These are phyloP conservation scores for Cylas formicarius DNA, from an alignment of 1,140 invertebrate genomes.

Conservation along the genomic window DNA sequence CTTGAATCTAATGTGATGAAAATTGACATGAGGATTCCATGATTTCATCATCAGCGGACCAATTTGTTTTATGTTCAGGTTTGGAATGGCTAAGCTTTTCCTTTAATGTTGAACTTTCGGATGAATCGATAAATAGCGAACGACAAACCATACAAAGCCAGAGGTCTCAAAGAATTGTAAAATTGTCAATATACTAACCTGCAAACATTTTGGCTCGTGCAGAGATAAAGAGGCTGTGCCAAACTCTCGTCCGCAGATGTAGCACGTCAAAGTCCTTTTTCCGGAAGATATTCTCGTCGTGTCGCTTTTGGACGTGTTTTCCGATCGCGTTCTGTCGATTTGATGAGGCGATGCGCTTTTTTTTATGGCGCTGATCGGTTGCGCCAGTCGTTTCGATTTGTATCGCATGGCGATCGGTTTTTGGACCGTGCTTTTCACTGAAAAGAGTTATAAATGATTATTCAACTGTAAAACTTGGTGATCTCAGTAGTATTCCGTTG, in stretches of 20 bases:
- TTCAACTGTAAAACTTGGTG: no score
- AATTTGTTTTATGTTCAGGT: no score
- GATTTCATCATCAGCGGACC: no score
- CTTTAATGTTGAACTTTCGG: no score
- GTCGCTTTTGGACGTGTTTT: conserved; percentile 2
- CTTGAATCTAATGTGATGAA: no score
- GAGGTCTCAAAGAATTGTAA: conserved; percentile 1
- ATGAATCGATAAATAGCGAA: no score
- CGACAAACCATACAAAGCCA: background rate
- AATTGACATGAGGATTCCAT: no score
- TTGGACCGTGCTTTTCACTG: conserved; percentile 43
- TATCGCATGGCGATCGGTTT: conserved; percentile 50
- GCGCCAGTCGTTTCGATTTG: conserved; percentile 24
- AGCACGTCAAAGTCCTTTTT: conserved; percentile 57
- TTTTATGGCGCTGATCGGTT: background rate
- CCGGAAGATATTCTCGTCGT: conserved; percentile 20
- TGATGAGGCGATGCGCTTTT: background rate
- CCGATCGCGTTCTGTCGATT: background rate
- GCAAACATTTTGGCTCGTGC: conserved; percentile 72
- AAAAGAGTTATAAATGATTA: no score
- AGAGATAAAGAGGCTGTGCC: conserved; percentile 67
- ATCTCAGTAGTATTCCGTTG: no score
- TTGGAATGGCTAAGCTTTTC: no score
- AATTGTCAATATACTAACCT: conserved; percentile 44
- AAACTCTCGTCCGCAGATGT: conserved; percentile 71